Conservation (phyloP, 2,797 vertebrate species). For the Heliangelus exortis region DNA sequence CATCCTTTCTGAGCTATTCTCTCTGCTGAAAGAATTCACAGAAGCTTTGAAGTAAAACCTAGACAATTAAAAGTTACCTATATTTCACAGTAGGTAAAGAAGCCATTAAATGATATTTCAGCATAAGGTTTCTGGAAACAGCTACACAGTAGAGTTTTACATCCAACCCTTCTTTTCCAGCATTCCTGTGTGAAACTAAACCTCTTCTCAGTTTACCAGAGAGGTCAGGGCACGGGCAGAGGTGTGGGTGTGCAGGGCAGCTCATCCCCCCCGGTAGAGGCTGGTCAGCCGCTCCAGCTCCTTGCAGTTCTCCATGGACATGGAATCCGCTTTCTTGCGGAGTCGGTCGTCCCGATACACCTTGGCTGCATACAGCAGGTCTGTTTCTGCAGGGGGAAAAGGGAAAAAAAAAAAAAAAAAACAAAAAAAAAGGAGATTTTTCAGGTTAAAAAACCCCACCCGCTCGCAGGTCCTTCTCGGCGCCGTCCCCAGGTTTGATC, state of each 20-base stretch:
- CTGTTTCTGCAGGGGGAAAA: constrained; percentile 85
- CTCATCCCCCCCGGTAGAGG: constrained; percentile 93
- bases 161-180: constrained; percentile 71
- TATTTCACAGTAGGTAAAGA: constrained; percentile 79
- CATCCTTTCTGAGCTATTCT: constrained; percentile 72
- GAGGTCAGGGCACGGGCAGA: constrained; percentile 12
- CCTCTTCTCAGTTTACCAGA: constrained; percentile 73
- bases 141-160: constrained; percentile 77
- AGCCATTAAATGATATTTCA: constrained; percentile 76
- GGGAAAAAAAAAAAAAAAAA: background rate
- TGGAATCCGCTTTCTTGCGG: constrained; percentile 91
- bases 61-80: constrained; percentile 76
- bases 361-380: constrained; percentile 94
- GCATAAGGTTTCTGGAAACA: constrained; percentile 77
- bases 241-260: background rate
- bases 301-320: constrained; percentile 97
- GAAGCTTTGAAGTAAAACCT: constrained; percentile 76
- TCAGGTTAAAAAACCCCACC: background rate
- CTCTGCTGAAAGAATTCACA: constrained; percentile 75
- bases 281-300: constrained; percentile 93
- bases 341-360: constrained; percentile 95
- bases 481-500: background rate
- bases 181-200: constrained; percentile 70
- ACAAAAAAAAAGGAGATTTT: background rate
- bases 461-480: background rate